Conservation (phyloP, 2,888 invertebrate genomes). For the Omphaloscelis lunosa region DNA sequence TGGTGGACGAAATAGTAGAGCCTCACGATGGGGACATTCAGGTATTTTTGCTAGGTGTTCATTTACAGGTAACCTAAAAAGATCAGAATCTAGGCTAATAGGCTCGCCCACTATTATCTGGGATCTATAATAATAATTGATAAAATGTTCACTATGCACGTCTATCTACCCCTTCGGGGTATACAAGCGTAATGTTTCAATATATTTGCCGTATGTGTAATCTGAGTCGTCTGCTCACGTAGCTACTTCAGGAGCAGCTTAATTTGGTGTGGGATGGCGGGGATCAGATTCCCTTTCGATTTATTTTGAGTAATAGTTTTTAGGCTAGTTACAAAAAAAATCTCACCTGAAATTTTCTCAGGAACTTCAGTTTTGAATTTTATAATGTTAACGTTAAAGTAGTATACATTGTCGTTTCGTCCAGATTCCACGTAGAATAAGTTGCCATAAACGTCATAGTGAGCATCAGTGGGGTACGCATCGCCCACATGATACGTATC, state of each 20-base stretch:
- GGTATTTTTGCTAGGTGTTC: too few relatives aligned
- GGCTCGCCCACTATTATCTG: not conserved
- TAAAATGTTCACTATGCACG: not conserved
- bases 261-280: not conserved
- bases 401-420: conserved; percentile 74
- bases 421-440: conserved; percentile 82
- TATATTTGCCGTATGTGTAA: not conserved
- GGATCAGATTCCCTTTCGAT: not conserved
- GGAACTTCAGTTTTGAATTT: conserved; percentile 72
- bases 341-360: conserved; percentile 79
- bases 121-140: not conserved
- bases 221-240: not conserved
- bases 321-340: not conserved
- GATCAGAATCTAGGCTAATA: too few relatives aligned
- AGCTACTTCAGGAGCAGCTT: not conserved
- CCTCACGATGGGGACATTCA: too few relatives aligned
- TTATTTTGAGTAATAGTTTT: not conserved
- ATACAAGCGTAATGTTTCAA: not conserved
- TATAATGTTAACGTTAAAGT: conserved; percentile 78
- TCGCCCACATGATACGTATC: conserved; percentile 76
- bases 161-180: not conserved
- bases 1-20: not conserved
- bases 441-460: conserved; percentile 82
- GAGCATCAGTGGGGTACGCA: conserved; percentile 80
- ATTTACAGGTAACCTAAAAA: too few relatives aligned